Evolutionary conservation across 2,797 vertebrate genomes (phyloP), one percentile per base, ranked within the genome.

Genomic region (Poeciliopsis paucimaculata): DNA sequence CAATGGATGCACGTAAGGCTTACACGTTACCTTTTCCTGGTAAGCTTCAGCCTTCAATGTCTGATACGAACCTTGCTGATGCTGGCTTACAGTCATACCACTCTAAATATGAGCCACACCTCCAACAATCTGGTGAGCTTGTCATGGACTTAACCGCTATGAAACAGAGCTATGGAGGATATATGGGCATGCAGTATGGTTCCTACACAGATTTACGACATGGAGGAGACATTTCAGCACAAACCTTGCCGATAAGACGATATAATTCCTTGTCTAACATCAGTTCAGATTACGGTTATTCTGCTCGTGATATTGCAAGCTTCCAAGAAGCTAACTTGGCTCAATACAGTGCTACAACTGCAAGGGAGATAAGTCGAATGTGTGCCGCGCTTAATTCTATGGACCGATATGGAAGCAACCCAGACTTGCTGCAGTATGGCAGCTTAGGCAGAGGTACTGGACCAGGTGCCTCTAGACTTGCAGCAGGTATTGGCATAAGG

Each of bases 341-440:
- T 77, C 98, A 99, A 87, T 99, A 99, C 88, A 99, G 98, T 74
- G 98, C 98, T 78, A 99, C 98, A 78, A 99, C 98, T 0, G 98
- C 98, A 0, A 97, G 98, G 0, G 98, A 99, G 93, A 99, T 99
- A 88, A 99, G 98, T 90, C 95, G 98, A 53, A 99, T 99, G 98
- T 99, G 98, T 34, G 98, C 98, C 0, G 98, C 98, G 47, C 97
- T 99, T 36, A 99, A 99, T 93, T 98, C 98, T 55, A 99, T 99
- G 91, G 98, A 99, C 90, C 96, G 97, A 57, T 98, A 97, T 2
- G 83, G 95, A 79, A 97, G 95, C 0, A 96, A 97, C 82, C 95
- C 97, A 0, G 98, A 99, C 74, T 90, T 98, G 77, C 89, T 97
- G 86, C 96, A 97, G 75, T 97, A 97, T 20, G 94, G 96, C 64